Evolutionary conservation across 2,113 vertebrate genomes (phyloP), one percentile per base, ranked within the genome.

Genomic region (Gobiocypris rarus): DNA sequence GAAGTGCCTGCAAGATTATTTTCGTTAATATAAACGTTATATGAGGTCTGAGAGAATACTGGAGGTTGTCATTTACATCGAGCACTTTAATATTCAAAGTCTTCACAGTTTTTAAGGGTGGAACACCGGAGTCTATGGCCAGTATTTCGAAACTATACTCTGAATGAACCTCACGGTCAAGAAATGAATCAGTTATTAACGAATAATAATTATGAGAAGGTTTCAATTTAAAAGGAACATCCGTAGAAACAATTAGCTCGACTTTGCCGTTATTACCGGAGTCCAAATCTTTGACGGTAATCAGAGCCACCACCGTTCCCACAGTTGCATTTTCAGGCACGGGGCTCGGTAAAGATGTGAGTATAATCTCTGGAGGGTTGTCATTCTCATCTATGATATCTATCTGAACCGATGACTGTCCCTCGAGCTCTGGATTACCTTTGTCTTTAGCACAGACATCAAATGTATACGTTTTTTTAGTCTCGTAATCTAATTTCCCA

Each of bases 1-100:
- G 95, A 89, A 70, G 91, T 88, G 76, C 96, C 96, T 1, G 95
- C 93, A 0, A 92, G 91, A 83, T 91, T 92, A 74, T 97, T 97
- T 91, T 97, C 96, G 0, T 80, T 87, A 14, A 96, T 82, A 75
- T 86, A 86, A 14, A 88, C 78, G 2, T 38, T 84, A 34, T 89
- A 89, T 10, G 74, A 71, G 0, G 70, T 24, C 2, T 88, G 90
- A 11, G 91, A 86, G 88, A 97, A 97, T 22, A 91, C 83, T 13
- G 96, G 96, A 0, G 92, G 1, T 96, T 97, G 84, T 97, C 96
- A 6, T 97, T 97, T 78, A 95, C 91, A 81, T 97, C 96, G 31
- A 91, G 85, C 6, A 97, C 83, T 34, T 86, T 84, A 0, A 97
- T 87, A 11, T 90, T 89, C 81, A 96, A 85, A 2, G 89, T 73